These are phyloP conservation scores for Zygogramma bicolorata DNA, from an alignment of 2,888 invertebrate genomes.

Conservation along the genomic window DNA sequence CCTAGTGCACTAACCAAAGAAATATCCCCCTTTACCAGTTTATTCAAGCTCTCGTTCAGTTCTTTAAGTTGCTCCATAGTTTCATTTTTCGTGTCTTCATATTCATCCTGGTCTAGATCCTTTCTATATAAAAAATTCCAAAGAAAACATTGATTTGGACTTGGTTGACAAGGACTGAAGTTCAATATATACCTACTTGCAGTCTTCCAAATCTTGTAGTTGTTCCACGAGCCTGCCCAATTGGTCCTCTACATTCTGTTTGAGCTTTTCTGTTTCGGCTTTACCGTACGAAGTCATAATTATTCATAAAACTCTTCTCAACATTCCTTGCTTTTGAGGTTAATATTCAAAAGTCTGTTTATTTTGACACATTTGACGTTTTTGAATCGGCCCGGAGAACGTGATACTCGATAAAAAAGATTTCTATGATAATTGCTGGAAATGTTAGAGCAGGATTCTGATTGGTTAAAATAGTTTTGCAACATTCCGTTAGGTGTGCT, in stretches of 20 bases:
- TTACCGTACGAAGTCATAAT: slow-evolving; percentile 68
- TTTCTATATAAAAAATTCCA: slow-evolving; percentile 66
- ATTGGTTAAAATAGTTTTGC: slow-evolving; percentile 52
- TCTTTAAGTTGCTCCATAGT: slow-evolving; percentile 80
- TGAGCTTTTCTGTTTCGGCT: slow-evolving; percentile 74
- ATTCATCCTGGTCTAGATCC: slow-evolving; percentile 75
- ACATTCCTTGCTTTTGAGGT: slow-evolving; percentile 61
- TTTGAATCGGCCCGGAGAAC: slow-evolving; percentile 14
- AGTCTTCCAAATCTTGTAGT: slow-evolving; percentile 77
- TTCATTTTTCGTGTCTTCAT: slow-evolving; percentile 76
- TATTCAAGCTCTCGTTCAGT: slow-evolving; percentile 74
- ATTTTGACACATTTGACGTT: slow-evolving; percentile 48
- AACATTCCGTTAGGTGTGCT: slow-evolving; percentile 62
- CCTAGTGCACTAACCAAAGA: slow-evolving; percentile 75
- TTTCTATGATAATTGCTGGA: slow-evolving; percentile 19
- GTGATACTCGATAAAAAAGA: slow-evolving; percentile 16
- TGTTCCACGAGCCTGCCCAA: slow-evolving; percentile 77
- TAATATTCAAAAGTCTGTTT: slow-evolving; percentile 44
- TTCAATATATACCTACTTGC: slow-evolving; percentile 70
- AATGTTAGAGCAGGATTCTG: slow-evolving; percentile 27
- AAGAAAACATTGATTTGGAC: slow-evolving; percentile 2
- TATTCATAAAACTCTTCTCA: slow-evolving; percentile 29
- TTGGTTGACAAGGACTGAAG: too few relatives aligned
- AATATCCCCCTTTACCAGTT: slow-evolving; percentile 76
- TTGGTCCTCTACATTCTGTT: slow-evolving; percentile 76